phyloP scores from a whole-genome alignment of 2,797 vertebrate genomes.

The Rhynchonycteris naso region DNA sequence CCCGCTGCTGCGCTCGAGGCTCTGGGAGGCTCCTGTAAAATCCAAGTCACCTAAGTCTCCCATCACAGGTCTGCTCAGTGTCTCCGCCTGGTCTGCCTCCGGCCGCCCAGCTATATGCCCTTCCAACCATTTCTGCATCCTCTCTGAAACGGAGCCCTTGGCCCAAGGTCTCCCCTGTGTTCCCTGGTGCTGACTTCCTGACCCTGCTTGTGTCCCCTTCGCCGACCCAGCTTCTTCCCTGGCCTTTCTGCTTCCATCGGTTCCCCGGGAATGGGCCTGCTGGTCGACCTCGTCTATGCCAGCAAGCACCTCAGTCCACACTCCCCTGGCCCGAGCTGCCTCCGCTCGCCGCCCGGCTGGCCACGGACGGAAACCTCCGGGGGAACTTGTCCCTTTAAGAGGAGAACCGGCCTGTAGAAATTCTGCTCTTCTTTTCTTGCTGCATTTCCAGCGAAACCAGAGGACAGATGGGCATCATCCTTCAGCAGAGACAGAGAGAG shows the following conservation, averaged over 20 bases:
- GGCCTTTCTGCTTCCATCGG: rapidly evolving
- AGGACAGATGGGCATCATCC: conserved; percentile 13
- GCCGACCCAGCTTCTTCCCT: rapidly evolving
- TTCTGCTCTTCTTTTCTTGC: background rate
- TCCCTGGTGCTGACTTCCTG: background rate
- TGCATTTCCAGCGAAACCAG: background rate
- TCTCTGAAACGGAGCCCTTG: rapidly evolving
- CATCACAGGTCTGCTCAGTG: rapidly evolving
- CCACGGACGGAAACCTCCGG: rapidly evolving
- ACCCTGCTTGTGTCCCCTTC: rapidly evolving
- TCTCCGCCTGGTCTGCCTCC: background rate
- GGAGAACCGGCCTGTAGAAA: background rate
- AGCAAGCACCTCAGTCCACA: rapidly evolving
- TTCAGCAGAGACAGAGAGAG: background rate
- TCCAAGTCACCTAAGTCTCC: rapidly evolving
- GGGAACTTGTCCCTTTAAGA: background rate
- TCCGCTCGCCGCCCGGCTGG: rapidly evolving
- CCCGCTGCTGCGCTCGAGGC: too few relatives aligned
- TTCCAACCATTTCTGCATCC: rapidly evolving
- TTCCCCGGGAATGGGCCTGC: rapidly evolving
- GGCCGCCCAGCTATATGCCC: too few relatives aligned
- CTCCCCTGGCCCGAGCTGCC: rapidly evolving
- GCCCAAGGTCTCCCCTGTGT: rapidly evolving
- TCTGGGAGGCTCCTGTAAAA: rapidly evolving
- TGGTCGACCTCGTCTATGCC: rapidly evolving